Evolutionary conservation across 2,888 invertebrate species (phyloP).

Genomic region (Parnassius apollo): DNA sequence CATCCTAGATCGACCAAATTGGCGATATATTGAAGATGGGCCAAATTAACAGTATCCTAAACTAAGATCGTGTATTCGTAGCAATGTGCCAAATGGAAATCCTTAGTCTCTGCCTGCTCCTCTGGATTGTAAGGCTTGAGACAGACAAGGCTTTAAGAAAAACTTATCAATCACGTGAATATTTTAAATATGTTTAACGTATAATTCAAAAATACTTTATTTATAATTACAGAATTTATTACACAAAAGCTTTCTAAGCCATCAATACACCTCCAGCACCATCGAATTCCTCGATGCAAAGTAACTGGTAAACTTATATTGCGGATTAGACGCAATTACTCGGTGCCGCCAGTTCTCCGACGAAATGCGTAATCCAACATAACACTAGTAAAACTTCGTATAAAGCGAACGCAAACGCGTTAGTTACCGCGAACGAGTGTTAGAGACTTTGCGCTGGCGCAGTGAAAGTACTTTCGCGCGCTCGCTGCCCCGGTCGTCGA

Average conservation of each 20-base stretch:
- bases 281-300: constrained; percentile 67
- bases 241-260: background rate
- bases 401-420: constrained; percentile 58
- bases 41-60: too few relatives aligned
- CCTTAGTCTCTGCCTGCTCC: too few relatives aligned
- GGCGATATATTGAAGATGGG: too few relatives aligned
- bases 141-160: too few relatives aligned
- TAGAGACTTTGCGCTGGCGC: constrained; percentile 70
- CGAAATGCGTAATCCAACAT: constrained; percentile 48
- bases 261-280: background rate
- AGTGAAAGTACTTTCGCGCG: constrained; percentile 81
- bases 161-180: too few relatives aligned
- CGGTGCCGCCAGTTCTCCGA: constrained; percentile 55
- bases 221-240: too few relatives aligned
- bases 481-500: constrained; percentile 77
- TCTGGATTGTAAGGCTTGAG: too few relatives aligned
- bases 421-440: constrained; percentile 50
- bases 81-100: too few relatives aligned
- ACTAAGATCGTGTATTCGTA: too few relatives aligned
- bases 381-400: constrained; percentile 45
- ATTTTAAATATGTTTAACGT: too few relatives aligned
- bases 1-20: too few relatives aligned
- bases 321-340: constrained; percentile 37
- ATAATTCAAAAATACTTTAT: too few relatives aligned
- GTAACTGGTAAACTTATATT: constrained; percentile 54